phyloP scores from a whole-genome alignment of 2,888 invertebrate species.

The Agonum fuliginosum region DNA sequence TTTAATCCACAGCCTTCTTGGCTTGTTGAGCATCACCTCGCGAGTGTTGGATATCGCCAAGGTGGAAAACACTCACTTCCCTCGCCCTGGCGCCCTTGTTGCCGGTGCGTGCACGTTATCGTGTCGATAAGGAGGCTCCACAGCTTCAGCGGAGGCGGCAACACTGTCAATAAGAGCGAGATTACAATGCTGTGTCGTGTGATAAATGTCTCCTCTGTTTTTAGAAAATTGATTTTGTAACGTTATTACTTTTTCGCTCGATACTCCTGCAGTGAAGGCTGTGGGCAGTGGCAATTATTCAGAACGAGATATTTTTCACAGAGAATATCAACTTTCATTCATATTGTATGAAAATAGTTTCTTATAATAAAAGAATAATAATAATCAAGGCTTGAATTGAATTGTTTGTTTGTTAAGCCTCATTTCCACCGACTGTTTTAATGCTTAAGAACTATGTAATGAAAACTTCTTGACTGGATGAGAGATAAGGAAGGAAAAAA shows the following conservation, averaged over 20 bases:
- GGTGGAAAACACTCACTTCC: too few species aligned
- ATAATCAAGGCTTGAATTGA: too few species aligned
- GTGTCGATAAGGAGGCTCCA: conserved; percentile 18
- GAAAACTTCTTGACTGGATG: too few species aligned
- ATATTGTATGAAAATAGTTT: too few species aligned
- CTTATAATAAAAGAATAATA: too few species aligned
- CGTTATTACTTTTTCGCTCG: conserved; percentile 40
- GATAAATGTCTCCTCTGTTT: conserved; percentile 52
- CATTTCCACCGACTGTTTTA: too few species aligned
- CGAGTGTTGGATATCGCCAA: neutral
- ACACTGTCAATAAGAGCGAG: conserved; percentile 47
- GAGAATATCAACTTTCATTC: too few species aligned
- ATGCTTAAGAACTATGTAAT: too few species aligned
- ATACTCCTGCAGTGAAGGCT: neutral
- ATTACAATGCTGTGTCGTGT: conserved; percentile 41
- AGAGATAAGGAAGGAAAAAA: too few species aligned
- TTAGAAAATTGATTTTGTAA: conserved; percentile 45
- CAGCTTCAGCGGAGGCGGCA: neutral
- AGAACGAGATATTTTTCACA: neutral
- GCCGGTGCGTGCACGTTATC: conserved; percentile 13
- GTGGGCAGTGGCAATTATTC: neutral
- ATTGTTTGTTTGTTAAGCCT: too few species aligned
- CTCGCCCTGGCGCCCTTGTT: neutral
- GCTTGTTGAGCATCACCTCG: neutral
- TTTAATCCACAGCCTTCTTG: neutral